phyloP scores from a whole-genome alignment of 2,113 vertebrate genomes.

The Cyprinus carpio region DNA sequence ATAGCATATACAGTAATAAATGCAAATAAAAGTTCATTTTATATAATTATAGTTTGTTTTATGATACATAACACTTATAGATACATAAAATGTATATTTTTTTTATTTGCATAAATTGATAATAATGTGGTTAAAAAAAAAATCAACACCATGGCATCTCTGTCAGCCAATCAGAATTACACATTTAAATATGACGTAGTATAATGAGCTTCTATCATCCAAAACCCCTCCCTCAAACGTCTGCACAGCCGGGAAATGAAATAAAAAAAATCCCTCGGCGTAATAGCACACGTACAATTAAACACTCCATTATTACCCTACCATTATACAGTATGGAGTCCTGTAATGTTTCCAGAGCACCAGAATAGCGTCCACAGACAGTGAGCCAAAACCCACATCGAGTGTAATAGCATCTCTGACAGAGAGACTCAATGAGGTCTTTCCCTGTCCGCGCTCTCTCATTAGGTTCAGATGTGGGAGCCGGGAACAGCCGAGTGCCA shows the following conservation, averaged over 20 bases:
- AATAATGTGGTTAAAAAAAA: not conserved
- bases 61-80: not conserved
- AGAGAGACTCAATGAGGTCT: not conserved
- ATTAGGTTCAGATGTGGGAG: not conserved
- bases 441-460: too few species aligned
- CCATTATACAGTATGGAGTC: not conserved
- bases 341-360: constrained; percentile 7
- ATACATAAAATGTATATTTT: too few species aligned
- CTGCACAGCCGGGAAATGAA: not conserved
- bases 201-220: not conserved
- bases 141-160: not conserved
- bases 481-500: not conserved
- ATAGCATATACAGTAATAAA: too few species aligned
- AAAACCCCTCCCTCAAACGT: too few species aligned
- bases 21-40: too few species aligned
- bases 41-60: too few species aligned
- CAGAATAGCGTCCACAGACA: not conserved
- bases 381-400: too few species aligned
- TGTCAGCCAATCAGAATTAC: not conserved
- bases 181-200: not conserved
- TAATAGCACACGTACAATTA: not conserved
- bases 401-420: not conserved
- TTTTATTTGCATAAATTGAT: too few species aligned
- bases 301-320: constrained; percentile 22
- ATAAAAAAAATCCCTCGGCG: too few species aligned